Conservation (phyloP, 2,797 vertebrate species). For the Pipistrellus nathusii region DNA sequence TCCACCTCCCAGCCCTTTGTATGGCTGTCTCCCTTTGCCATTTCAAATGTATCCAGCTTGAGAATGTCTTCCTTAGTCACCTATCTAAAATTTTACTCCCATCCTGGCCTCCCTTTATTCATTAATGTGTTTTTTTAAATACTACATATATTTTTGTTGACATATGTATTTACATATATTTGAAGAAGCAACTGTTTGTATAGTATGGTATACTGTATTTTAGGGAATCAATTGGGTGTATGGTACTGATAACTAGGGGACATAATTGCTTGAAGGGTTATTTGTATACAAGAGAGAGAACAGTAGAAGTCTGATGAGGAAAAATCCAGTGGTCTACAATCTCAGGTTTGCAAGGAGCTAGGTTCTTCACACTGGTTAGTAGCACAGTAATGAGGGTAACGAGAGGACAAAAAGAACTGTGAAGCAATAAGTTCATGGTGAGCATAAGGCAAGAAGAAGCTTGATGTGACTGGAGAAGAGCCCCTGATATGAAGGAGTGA, state of each 20-base stretch:
- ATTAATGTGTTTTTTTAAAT: not conserved
- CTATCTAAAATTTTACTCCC: not conserved
- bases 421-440: not conserved
- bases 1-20: not conserved
- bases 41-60: not conserved
- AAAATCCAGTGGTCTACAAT: not conserved
- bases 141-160: not conserved
- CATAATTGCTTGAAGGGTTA: not conserved
- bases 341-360: not conserved
- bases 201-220: not conserved
- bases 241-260: not conserved
- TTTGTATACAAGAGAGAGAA: not conserved
- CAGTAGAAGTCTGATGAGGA: not conserved
- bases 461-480: not conserved
- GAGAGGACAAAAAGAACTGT: not conserved
- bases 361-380: not conserved
- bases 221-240: not conserved
- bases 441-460: not conserved
- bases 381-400: not conserved
- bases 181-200: not conserved
- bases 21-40: not conserved
- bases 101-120: not conserved
- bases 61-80: not conserved
- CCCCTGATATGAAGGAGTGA: not conserved
- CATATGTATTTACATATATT: not conserved